Evolutionary conservation across 2,797 vertebrate species (phyloP), one percentile per base, ranked within the genome.

Genomic region (Heterohyrax brucei): DNA sequence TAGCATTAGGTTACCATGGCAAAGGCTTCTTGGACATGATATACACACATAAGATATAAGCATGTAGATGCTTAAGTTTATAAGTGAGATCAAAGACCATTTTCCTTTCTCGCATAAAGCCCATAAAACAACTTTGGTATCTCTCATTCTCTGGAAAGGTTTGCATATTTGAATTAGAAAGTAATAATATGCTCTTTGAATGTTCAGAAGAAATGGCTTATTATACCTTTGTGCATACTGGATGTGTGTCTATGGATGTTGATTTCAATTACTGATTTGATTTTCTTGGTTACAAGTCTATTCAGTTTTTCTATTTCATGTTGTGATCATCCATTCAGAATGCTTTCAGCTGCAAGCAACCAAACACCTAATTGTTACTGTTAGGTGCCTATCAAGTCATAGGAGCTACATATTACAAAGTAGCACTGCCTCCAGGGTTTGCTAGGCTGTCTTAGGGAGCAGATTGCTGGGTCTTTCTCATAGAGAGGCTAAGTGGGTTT

Each of bases 271-370:
- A 82, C 48, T 56, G 14, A 46, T 59, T 56, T 76, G 28, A 28
- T 82, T 68, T 88, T 82, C 78, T 89, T 66, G 56, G 77, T 87
- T 61, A 30, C 64, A 44, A 24, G 46, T 81, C 70, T 53, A n/a
- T 82, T 56, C 46, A 82, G 33, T 66, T 56, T 76, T 82, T 76
- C 68, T 76, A 5, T 59, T 88, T 91, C n/a, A 18, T 76, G 56
- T 76, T 76, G 26, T 56, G 5, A 48, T 59, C 68, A 16, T 33
- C 10, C 16, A 44, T 48, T 33, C 22, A 14, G 7, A 46, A 83
- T 56, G 5, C 39, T 83, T 59, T 89, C 46, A 64, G 14, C 70
- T 68, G 16, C 10, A 33, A 68, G 79, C 21, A 59, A 66, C 61
- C 48, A 21, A 82, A 46, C 26, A 28, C 50, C 59, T 70, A 70